phyloP scores from a whole-genome alignment of 2,113 vertebrate genomes.

The Phylloscopus trochilus region DNA sequence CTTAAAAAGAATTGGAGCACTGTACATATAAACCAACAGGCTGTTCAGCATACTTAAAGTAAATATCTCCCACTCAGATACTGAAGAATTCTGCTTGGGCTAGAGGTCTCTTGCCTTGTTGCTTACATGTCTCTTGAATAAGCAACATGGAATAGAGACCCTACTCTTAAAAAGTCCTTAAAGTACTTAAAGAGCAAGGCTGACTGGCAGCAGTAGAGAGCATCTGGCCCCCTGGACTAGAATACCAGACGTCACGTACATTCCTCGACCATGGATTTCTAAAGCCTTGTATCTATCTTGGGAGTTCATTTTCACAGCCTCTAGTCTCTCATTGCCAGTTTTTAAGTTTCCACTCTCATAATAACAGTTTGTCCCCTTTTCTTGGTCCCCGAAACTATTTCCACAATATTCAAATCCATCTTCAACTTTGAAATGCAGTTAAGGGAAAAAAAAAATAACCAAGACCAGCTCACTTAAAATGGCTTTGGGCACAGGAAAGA shows the following conservation, averaged over 20 bases:
- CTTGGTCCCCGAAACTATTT: background rate
- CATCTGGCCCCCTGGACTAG: background rate
- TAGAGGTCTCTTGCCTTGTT: background rate
- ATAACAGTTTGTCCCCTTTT: background rate
- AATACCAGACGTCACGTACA: background rate
- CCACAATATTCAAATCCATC: conserved; percentile 8
- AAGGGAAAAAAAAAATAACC: background rate
- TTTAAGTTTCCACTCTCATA: background rate
- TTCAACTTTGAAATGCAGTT: background rate
- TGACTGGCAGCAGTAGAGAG: background rate
- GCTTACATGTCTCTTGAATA: background rate
- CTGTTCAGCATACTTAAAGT: background rate
- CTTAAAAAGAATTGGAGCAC: background rate
- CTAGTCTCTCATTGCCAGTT: background rate
- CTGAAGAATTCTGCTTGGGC: background rate
- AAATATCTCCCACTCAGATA: background rate
- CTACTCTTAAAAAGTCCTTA: background rate
- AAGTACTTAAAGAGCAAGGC: background rate
- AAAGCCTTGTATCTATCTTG: background rate
- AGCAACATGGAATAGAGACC: background rate
- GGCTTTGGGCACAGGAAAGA: conserved; percentile 86
- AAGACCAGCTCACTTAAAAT: conserved; percentile 81
- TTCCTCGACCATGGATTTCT: background rate
- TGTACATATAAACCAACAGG: background rate
- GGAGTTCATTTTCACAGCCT: conserved; percentile 9